A percentile compares a stretch with the other conserved stretches of the same genome.
Conservation (phyloP, 2,113 vertebrate genomes). For the Taxidea taxus region DNA sequence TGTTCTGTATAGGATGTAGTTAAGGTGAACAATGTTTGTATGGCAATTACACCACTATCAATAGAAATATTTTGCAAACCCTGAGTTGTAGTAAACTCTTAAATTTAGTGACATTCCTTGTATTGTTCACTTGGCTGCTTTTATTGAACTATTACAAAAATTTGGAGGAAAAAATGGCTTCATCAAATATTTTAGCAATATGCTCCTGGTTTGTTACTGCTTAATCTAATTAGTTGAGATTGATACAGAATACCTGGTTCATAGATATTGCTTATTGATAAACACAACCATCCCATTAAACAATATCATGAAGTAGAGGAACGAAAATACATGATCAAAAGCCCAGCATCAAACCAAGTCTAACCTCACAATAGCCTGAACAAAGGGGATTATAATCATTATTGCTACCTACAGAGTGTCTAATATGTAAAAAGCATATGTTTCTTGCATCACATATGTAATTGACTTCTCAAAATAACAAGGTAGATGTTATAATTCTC, state of each 20-base stretch:
- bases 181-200: not conserved
- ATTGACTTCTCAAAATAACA: not conserved
- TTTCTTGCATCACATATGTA: not conserved
- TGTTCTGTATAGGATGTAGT: not conserved
- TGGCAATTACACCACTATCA: not conserved
- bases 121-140: not conserved
- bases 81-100: constrained; percentile 30
- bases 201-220: constrained; percentile 1
- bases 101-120: constrained; percentile 24
- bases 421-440: not conserved
- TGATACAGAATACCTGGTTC: not conserved
- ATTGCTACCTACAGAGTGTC: not conserved
- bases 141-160: constrained; percentile 42
- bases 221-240: not conserved
- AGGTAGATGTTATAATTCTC: not conserved
- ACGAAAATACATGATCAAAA: not conserved
- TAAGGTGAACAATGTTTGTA: constrained; percentile 36
- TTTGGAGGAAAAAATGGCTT: not conserved
- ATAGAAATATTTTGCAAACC: constrained; percentile 16
- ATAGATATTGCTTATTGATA: not conserved
- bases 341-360: not conserved
- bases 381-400: not conserved
- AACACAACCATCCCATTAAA: not conserved
- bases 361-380: not conserved
- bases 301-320: not conserved